Conservation (phyloP, 2,797 vertebrate genomes). For the Leuciscus waleckii region DNA sequence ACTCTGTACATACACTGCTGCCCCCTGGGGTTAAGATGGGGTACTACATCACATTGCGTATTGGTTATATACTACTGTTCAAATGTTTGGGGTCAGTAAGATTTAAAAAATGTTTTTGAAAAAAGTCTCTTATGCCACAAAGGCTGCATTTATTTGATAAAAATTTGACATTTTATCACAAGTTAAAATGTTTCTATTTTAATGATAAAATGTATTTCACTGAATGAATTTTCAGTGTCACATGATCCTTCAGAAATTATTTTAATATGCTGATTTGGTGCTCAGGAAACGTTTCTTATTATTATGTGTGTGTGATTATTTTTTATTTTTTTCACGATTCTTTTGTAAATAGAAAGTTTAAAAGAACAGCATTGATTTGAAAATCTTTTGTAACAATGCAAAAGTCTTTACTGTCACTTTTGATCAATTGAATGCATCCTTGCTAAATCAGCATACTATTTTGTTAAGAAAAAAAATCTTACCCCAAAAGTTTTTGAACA, state of each 20-base stretch:
- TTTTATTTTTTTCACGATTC: neutral
- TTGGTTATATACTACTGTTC: neutral
- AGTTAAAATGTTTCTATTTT: neutral
- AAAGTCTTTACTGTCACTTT: neutral
- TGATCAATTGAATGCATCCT: neutral
- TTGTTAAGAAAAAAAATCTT: neutral
- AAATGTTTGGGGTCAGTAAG: neutral
- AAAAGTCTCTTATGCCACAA: no score
- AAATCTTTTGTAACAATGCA: neutral
- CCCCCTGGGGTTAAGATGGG: conserved; percentile 56
- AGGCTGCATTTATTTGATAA: no score
- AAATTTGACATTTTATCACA: neutral
- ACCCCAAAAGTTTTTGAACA: neutral
- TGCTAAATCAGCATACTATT: neutral
- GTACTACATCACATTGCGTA: conserved; percentile 32
- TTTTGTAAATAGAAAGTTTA: neutral
- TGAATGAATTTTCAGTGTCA: neutral
- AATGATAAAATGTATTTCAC: neutral
- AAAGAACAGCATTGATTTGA: neutral
- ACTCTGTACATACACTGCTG: conserved; percentile 36
- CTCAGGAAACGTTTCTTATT: neutral
- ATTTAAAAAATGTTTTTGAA: no score
- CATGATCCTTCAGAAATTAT: neutral
- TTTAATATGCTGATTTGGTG: neutral
- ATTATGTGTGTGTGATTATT: neutral